Conservation (phyloP, 2,888 invertebrate genomes). For the Eupithecia centaureata region DNA sequence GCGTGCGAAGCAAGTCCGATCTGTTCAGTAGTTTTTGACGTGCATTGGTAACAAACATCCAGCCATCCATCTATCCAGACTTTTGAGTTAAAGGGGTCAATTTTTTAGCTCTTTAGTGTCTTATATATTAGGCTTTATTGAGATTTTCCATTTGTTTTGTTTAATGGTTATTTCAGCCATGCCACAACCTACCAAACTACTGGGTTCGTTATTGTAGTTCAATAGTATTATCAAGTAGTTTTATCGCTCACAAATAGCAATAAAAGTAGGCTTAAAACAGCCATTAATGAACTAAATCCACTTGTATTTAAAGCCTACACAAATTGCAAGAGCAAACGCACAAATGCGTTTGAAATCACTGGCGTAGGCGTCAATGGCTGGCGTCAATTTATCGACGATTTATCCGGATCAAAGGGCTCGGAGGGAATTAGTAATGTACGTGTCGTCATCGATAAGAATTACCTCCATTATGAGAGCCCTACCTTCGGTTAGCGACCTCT, state of each 20-base stretch:
- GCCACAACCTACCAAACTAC: not conserved
- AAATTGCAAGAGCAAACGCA: conserved; percentile 39
- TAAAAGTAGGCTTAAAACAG: not conserved
- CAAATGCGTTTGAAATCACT: conserved; percentile 34
- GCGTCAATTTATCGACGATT: conserved; percentile 45
- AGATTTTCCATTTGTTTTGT: not conserved
- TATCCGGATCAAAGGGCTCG: conserved; percentile 52
- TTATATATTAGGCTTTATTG: too few relatives aligned
- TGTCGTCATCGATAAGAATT: conserved; percentile 56
- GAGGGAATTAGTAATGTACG: conserved; percentile 51
- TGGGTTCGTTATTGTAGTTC: not conserved
- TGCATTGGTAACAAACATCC: too few relatives aligned
- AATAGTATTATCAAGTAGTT: conserved; percentile 2
- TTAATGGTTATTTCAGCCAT: not conserved
- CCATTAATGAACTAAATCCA: conserved; percentile 11
- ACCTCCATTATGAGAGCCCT: conserved; percentile 45
- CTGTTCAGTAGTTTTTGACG: too few relatives aligned
- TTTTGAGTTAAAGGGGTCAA: too few relatives aligned
- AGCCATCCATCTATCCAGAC: too few relatives aligned
- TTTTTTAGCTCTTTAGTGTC: too few relatives aligned
- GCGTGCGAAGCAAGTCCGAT: too few relatives aligned
- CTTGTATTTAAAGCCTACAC: conserved; percentile 36
- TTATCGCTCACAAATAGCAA: conserved; percentile 2
- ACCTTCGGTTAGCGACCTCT: conserved; percentile 21
- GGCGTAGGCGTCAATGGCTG: conserved; percentile 40